phyloP scores from a whole-genome alignment of 1,140 invertebrate species.

The Atta colombica region DNA sequence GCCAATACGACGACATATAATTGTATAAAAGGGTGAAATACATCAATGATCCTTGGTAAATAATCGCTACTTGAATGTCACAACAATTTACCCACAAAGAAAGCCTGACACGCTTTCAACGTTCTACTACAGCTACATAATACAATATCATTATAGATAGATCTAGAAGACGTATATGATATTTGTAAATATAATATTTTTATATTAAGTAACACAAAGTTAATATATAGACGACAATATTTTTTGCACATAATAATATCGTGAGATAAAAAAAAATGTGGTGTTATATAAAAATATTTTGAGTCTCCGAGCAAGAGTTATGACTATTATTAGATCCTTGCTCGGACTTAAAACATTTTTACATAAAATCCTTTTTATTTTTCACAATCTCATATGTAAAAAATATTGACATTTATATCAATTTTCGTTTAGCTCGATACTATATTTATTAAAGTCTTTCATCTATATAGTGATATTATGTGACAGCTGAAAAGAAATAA shows the following conservation, averaged over 20 bases:
- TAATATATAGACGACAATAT: not conserved
- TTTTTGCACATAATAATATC: not conserved
- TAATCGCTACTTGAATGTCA: not conserved
- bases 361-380: not conserved
- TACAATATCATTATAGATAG: not conserved
- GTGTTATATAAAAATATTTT: not conserved
- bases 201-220: not conserved
- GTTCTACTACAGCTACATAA: not conserved
- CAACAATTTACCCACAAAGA: not conserved
- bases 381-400: not conserved
- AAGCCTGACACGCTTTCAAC: not conserved
- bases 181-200: not conserved
- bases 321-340: not conserved
- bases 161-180: not conserved
- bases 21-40: not conserved
- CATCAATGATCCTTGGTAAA: constrained; percentile 1
- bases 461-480: not conserved
- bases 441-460: constrained; percentile 1
- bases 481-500: constrained; percentile 24
- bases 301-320: not conserved
- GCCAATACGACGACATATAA: constrained; percentile 29
- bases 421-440: constrained; percentile 10
- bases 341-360: not conserved
- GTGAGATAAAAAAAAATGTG: not conserved
- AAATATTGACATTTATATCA: too few species aligned